These are phyloP conservation scores for Ovibos moschatus DNA, from an alignment of 2,113 vertebrate genomes.

Conservation along the genomic window DNA sequence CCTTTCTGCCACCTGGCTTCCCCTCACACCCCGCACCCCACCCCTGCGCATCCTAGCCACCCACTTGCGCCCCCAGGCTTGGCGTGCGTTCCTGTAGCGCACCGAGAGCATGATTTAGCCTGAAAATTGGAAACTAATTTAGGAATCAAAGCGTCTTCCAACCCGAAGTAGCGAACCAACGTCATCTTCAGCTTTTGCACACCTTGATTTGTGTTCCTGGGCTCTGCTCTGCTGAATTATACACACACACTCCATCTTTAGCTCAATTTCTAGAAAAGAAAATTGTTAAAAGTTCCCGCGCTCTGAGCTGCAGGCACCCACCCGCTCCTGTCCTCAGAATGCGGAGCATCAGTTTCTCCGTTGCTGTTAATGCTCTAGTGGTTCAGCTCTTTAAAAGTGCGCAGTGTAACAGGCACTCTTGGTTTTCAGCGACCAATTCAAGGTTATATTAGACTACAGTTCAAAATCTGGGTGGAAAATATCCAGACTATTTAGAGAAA, in stretches of 20 bases:
- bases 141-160: not conserved
- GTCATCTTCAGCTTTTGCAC: not conserved
- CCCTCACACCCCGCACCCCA: not conserved
- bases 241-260: not conserved
- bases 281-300: not conserved
- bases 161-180: not conserved
- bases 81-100: not conserved
- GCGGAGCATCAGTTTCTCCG: not conserved
- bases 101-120: not conserved
- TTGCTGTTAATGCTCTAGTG: not conserved
- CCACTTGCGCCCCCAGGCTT: rapidly evolving
- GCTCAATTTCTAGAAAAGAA: not conserved
- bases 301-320: not conserved
- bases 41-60: not conserved
- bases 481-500: not conserved
- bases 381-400: not conserved
- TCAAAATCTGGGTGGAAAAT: slow-evolving; percentile 5
- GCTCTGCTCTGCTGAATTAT: not conserved
- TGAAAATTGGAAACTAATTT: not conserved
- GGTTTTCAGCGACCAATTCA: not conserved
- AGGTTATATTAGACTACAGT: not conserved
- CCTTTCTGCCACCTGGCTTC: not conserved
- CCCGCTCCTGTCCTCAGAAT: not conserved
- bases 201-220: not conserved
- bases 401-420: not conserved